Base-by-base conservation (phyloP, 1,140 invertebrate genomes). In the Eriosoma lanigerum region DNA sequence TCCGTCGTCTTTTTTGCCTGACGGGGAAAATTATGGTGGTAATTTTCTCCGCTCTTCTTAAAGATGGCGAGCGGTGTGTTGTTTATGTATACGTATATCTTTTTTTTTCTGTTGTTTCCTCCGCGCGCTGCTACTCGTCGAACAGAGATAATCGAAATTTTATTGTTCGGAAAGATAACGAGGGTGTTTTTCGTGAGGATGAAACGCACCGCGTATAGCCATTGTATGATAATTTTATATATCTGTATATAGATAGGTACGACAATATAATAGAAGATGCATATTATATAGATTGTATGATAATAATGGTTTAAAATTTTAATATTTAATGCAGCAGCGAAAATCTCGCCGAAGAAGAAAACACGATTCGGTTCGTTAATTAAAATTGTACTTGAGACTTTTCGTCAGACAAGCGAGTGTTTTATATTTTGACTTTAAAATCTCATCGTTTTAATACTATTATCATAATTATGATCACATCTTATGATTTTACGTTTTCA, bases 91-190 rank as follows among this genome's bases (percentile, higher is more conserved):
- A 19, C 24, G n/a, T 58, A 76, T 62, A 24, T 78, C 54, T 78
- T 78, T 60, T 70, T 24, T 72, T 48, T 50, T 19, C 19, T 70
- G 26, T 52, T 68, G 21, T 46, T 21, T 64, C n/a, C 38, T 48
- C 46, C 24, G 15, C 46, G 32, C 19, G 46, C 54, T 60, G 0
- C 58, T 58, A 12, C 58, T 62, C 13, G 17, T 52, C 48, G 68
- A 72, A 78, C 75, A 52, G 32, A 78, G 75, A 78, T 78, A 78
- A 78, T 78, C 75, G 75, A 78, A 78, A 78, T 78, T 78, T 78
- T 78, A 78, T 78, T 78, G 75, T 78, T 78, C 38, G 75, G 75
- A 78, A 78, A 78, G 75, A 78, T 78, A 78, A 78, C 75, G 56
- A 78, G 75, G 75, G 75, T 78, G 75, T 78, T 78, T 46, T 76